Percentiles rank a stretch among this genome's conserved stretches.
Conservation (phyloP, 1,140 invertebrate genomes). For the Drosophila sp. region DNA sequence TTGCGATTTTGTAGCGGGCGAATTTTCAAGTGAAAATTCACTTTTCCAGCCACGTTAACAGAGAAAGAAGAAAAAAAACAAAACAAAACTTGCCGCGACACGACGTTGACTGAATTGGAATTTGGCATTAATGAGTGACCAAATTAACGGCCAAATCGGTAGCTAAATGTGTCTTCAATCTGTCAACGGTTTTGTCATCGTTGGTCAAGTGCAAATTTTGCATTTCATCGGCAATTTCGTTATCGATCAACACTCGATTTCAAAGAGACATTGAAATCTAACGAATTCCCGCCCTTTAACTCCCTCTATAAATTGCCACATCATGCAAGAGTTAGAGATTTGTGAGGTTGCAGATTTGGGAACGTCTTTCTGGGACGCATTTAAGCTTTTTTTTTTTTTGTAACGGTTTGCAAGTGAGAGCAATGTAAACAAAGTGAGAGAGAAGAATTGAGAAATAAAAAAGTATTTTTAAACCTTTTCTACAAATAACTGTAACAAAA, state of each 20-base stretch:
- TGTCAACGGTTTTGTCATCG: constrained; percentile 42
- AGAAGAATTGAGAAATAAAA: background rate
- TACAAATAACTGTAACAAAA: background rate
- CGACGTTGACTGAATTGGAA: constrained; percentile 44
- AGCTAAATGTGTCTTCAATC: constrained; percentile 23
- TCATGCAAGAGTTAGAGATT: constrained; percentile 41
- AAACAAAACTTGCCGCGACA: constrained; percentile 6
- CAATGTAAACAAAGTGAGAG: background rate
- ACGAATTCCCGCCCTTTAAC: background rate
- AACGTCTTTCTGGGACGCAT: constrained; percentile 14
- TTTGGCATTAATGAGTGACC: constrained; percentile 49
- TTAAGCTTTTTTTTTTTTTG: constrained; percentile 24
- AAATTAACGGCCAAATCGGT: constrained; percentile 42
- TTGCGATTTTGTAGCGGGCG: constrained; percentile 55
- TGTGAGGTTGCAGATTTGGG: constrained; percentile 38
- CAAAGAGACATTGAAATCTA: constrained; percentile 55
- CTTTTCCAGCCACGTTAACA: constrained; percentile 56
- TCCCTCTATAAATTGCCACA: constrained; percentile 3
- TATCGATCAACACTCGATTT: constrained; percentile 53
- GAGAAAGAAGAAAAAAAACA: background rate
- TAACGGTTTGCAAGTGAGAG: constrained; percentile 17
- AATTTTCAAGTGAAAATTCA: constrained; percentile 71
- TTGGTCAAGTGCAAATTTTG: constrained; percentile 39
- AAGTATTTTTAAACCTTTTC: too few species aligned
- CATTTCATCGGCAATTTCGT: constrained; percentile 42